Evolutionary conservation across 2,113 vertebrate genomes (phyloP), one percentile per base, ranked within the genome.

Genomic region (Tor tambroides): DNA sequence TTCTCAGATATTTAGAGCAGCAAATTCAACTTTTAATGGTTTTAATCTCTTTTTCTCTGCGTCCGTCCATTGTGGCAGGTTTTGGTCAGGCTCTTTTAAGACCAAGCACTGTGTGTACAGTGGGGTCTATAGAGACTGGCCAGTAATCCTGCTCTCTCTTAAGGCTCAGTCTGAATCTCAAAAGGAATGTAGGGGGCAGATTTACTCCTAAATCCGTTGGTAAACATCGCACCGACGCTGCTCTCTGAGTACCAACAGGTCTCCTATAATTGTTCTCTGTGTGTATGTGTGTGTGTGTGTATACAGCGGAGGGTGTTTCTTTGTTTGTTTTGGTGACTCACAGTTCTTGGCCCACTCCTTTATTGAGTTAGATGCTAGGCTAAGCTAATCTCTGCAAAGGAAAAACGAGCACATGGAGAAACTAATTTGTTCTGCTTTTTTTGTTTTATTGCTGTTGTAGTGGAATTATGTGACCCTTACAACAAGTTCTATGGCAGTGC

Each of bases 121-220:
- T 89, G 84, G 75, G 85, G 80, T 80, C 89, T 89, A 88, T 89
- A 84, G 86, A 88, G 84, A 49, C 86, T 54, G 75, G 54, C 65
- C 80, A 86, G 86, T 89, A 89, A 89, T 89, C 86, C 86, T 80
- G 75, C 75, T 84, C 74, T 89, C 83, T 89, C 87, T 86, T 84
- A 89, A 75, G 76, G 89, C 89, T 89, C 89, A 87, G 89, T 88
- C 85, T 86, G 83, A 89, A 90, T 86, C 88, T 90, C 87, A 90
- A 89, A 84, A 86, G 86, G 88, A 90, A 90, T 90, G 86, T 87
- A 87, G 86, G 81, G 69, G 72, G 83, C 88, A 90, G 89, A 88
- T 90, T 90, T 90, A 89, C 88, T 90, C 72, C 86, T 71, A 89
- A 90, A 89, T 90, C 89, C 89, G 30, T 87, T 63, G 59, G 87